These are phyloP conservation scores for Dromiciops gliroides DNA, from an alignment of 2,113 vertebrate species.

Conservation along the genomic window DNA sequence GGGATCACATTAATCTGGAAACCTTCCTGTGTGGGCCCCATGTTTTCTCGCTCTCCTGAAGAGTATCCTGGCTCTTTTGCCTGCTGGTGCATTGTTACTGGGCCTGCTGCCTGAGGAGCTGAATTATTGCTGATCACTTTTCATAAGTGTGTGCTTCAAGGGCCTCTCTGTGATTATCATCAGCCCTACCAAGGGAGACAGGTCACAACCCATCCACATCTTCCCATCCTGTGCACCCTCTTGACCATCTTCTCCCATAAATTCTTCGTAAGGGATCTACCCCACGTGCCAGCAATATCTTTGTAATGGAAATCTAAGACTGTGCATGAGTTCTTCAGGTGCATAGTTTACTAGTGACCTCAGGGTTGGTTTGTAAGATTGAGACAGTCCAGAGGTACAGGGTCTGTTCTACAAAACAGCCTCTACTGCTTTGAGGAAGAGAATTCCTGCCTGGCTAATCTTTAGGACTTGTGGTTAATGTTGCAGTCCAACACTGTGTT, in stretches of 20 bases:
- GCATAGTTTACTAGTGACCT: not conserved
- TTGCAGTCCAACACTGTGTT: not conserved
- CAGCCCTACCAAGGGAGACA: not conserved
- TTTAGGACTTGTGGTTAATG: not conserved
- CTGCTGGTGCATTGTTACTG: not conserved
- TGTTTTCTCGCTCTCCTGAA: not conserved
- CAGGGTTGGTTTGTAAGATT: not conserved
- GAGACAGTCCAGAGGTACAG: not conserved
- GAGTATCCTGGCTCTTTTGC: not conserved
- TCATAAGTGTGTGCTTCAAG: not conserved
- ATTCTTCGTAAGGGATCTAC: not conserved
- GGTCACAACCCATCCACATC: not conserved
- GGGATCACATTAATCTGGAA: not conserved
- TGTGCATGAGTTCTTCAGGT: not conserved
- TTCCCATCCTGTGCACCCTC: not conserved
- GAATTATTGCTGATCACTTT: not conserved
- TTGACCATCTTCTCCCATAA: not conserved
- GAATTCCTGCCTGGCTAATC: not conserved
- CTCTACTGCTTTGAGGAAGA: not conserved
- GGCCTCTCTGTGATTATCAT: not conserved
- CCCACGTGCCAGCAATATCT: not conserved
- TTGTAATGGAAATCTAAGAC: not conserved
- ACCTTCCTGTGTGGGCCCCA: not conserved
- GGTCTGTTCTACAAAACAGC: not conserved
- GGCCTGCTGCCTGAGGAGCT: not conserved